Conservation (phyloP, 92 coral and sea anemone genomes). For the Actinernus sp. region DNA sequence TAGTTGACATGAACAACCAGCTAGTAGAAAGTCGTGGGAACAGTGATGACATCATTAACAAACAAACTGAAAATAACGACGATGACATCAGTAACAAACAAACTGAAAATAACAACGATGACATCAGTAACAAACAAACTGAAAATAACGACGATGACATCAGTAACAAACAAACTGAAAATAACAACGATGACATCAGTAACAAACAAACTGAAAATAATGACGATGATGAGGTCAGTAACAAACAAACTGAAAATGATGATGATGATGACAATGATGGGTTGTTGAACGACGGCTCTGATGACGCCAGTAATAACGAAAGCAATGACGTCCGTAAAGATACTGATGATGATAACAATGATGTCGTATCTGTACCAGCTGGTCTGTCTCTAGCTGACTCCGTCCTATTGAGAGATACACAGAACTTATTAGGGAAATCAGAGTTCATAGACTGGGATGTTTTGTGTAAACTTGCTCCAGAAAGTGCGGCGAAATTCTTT, state of each 20-base stretch:
- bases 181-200: conserved; percentile 1
- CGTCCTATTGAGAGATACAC: too few species aligned
- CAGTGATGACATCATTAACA: background rate
- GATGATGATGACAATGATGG: conserved; percentile 10
- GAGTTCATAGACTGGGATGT: too few species aligned
- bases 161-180: conserved; percentile 17
- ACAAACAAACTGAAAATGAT: background rate
- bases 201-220: background rate
- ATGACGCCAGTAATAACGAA: background rate
- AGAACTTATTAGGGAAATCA: too few species aligned
- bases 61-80: background rate
- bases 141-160: background rate
- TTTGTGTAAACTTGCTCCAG: too few species aligned
- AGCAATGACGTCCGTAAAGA: background rate
- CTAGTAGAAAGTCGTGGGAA: background rate
- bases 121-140: background rate
- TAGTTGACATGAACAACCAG: background rate
- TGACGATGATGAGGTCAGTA: background rate
- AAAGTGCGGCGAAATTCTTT: too few species aligned
- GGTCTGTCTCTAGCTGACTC: background rate
- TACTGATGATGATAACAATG: background rate
- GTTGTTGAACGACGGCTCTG: conserved; percentile 18
- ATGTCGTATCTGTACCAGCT: background rate
- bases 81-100: background rate
- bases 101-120: background rate